Base-by-base conservation (phyloP, 2,797 vertebrate genomes). In the Nasua narica region DNA sequence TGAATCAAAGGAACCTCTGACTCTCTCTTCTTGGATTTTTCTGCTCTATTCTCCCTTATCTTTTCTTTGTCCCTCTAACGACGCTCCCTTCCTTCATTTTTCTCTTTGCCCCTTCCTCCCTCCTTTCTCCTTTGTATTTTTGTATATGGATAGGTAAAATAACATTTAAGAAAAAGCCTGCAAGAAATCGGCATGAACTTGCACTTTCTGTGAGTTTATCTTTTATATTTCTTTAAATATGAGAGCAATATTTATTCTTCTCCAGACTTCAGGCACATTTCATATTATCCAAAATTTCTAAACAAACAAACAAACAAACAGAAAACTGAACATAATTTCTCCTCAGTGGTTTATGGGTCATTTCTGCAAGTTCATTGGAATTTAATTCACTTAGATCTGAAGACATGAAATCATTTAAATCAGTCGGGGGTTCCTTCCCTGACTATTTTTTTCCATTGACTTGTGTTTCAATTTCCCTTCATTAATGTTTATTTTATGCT, bases 371-470 rank as follows among this genome's bases (percentile, higher is more conserved):
- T 83, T 84, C 91, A 85, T 74, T 56, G 54, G 60, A 43, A 56
- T 84, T 14, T 56, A 90, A 95, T 78, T 95, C 91, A 87, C 43
- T 95, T 94, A 76, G 54, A 91, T 87, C 48, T n/a, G 32, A 97
- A 97, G 67, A 96, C 72, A 12, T 48, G 32, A 96, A 96, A 95
- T 96, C 79, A 81, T 60, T 95, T 90, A 65, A 88, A 92, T 89
- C 86, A 89, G 27, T 58, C 65, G 52, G 46, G 67, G 60, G 46
- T 86, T 76, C 86, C 77, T 89, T 76, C 89, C 77, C 94, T 88
- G 35, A 56, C 93, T 92, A 54, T 87, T 76, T 81, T 81, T 87
- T 94, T 76, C 56, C 96, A 69, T 16, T 90, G 90, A 62, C 77
- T 54, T 69, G 43, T 90, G 72, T 72, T 97, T 92, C 92, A 82